Evolutionary conservation across 2,888 invertebrate species (phyloP), one percentile per base, ranked within the genome.

Genomic region (Spodoptera littoralis): DNA sequence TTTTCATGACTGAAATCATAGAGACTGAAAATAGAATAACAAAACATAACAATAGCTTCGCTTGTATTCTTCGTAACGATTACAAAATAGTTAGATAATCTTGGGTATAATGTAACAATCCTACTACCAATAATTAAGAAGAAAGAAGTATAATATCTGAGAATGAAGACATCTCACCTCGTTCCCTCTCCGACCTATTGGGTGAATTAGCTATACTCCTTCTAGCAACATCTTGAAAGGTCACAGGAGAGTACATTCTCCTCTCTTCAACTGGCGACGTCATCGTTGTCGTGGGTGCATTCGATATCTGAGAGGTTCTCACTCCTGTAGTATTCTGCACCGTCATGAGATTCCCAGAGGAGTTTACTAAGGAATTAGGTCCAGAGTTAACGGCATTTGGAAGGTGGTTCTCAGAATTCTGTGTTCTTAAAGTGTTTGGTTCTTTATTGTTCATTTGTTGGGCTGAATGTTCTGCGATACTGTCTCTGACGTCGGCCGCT

Each of bases 151-250:
- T 27, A 27, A 27, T 27, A 27, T 27, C 27, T 2, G 0, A 36
- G 36, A 36, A 36, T 2, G 9, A 36, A 36, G 36, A 5, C 9
- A 22, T 13, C 49, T 46, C 73, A 89, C 91, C 92, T 84, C 86
- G 82, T 58, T 87, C 88, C 53, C 86, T 91, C 2, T 92, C 93
- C 24, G 85, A 87, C 68, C 92, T 91, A 58, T 93, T 96, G 0
- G 97, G 97, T 0, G 97, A 97, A 86, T 96, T 97, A 0, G 96
- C 97, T 65, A 97, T 96, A 81, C 97, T 97, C 59, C 97, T 92
- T n/a, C 96, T 91, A 0, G 97, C 97, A 0, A 98, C 97, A 85
- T 98, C 98, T 84, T 97, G 96, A 82, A 98, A 97, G 0, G 97
- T 98, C 18, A 98, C 97, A 0, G 98, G 98, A 0, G 98, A 97